Conservation (phyloP, 2,113 vertebrate genomes). For the Mirounga angustirostris region DNA sequence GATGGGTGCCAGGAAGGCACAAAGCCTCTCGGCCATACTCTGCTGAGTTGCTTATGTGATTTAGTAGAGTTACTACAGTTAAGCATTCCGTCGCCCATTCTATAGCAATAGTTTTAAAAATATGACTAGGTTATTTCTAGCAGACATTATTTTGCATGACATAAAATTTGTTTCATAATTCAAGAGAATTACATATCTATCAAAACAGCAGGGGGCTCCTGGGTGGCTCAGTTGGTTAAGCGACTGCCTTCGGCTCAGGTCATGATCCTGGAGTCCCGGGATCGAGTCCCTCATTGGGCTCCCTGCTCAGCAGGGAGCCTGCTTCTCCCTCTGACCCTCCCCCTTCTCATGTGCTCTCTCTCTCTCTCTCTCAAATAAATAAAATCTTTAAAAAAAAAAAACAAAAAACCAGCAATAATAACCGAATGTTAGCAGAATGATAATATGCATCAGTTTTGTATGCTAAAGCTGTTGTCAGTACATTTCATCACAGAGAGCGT, state of each 20-base stretch:
- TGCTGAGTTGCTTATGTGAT: neutral
- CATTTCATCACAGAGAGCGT: neutral
- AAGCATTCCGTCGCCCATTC: neutral
- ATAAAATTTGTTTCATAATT: slow-evolving; percentile 43
- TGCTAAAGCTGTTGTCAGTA: slow-evolving; percentile 3
- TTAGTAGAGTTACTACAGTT: neutral
- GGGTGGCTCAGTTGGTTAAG: too few species aligned
- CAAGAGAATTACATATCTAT: neutral
- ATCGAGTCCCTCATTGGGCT: too few species aligned
- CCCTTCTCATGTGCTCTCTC: too few species aligned
- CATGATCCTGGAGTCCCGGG: too few species aligned
- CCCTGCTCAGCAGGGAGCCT: too few species aligned
- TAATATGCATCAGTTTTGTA: neutral
- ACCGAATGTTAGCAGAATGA: neutral
- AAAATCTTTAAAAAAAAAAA: too few species aligned
- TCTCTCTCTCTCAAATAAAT: too few species aligned
- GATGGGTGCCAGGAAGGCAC: neutral
- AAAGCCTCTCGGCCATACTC: neutral
- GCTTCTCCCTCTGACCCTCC: too few species aligned
- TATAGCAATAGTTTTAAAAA: slow-evolving; percentile 13
- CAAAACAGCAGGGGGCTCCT: neutral
- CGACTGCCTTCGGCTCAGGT: too few species aligned
- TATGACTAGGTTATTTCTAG: neutral
- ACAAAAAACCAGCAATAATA: neutral
- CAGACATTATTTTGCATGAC: slow-evolving; percentile 2